Evolutionary conservation across 2,113 vertebrate species (phyloP).

Genomic region (Hemichromis elongatus): DNA sequence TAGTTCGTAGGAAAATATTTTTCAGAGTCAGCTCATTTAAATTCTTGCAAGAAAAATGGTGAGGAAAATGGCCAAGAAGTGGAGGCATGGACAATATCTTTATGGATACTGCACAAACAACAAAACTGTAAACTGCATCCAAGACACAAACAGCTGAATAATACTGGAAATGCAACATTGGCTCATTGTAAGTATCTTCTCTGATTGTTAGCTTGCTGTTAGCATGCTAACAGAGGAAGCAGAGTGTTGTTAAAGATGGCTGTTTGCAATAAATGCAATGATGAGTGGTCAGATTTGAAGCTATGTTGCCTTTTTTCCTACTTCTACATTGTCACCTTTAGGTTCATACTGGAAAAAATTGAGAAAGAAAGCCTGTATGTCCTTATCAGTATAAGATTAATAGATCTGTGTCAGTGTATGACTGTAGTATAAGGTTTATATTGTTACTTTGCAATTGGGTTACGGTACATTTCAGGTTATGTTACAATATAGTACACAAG

Average conservation of each 20-base stretch:
- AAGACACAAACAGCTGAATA: not conserved
- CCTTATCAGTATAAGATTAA: not conserved
- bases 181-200: not conserved
- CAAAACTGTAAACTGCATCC: not conserved
- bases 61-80: not conserved
- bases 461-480: not conserved
- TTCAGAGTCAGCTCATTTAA: not conserved
- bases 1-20: not conserved
- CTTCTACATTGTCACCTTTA: not conserved
- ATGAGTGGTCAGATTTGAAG: not conserved
- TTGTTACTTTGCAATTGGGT: not conserved
- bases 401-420: not conserved
- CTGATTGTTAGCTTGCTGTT: not conserved
- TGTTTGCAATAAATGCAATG: not conserved
- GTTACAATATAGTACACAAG: not conserved
- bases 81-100: not conserved
- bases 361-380: too few relatives aligned
- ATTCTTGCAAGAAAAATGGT: not conserved
- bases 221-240: not conserved
- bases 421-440: not conserved
- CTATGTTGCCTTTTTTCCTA: not conserved
- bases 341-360: not conserved
- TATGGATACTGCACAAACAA: not conserved
- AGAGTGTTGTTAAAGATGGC: not conserved
- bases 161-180: not conserved